These are phyloP conservation scores for Hexactinellida sp. DNA, from an alignment of 37 sponge, comb jelly and placozoan species.

Conservation along the genomic window DNA sequence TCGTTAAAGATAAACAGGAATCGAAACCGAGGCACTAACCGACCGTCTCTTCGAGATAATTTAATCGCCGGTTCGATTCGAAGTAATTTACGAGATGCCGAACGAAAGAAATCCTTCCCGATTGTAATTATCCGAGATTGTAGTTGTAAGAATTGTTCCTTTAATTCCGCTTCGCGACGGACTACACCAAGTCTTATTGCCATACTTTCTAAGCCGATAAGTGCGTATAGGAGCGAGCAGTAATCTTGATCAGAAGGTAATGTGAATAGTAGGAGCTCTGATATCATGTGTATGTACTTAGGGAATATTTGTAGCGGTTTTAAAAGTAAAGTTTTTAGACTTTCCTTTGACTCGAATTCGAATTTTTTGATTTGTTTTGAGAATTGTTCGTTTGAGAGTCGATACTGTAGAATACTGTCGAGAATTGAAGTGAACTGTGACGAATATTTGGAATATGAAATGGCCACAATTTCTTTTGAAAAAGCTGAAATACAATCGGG, in stretches of 20 bases:
- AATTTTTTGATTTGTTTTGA: background rate
- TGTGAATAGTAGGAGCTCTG: background rate
- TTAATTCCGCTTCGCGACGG: background rate
- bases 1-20: background rate
- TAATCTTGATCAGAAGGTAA: background rate
- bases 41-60: background rate
- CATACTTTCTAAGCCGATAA: background rate
- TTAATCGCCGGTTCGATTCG: background rate
- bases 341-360: background rate
- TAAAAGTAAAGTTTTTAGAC: background rate
- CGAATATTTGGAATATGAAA: background rate
- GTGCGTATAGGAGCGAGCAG: background rate
- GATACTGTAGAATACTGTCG: background rate
- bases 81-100: background rate
- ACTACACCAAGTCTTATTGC: background rate
- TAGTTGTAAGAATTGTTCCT: conserved; percentile 15
- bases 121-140: background rate
- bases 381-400: background rate
- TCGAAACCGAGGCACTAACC: background rate
- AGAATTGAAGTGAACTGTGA: background rate
- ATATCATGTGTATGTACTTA: background rate
- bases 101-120: conserved; percentile 4
- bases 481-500: conserved; percentile 9
- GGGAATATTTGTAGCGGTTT: background rate
- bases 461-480: background rate